A percentile compares a stretch with the other conserved stretches of the same genome.
These are phyloP conservation scores for Mustela lutreola DNA, from an alignment of 2,113 vertebrate species.

Conservation along the genomic window DNA sequence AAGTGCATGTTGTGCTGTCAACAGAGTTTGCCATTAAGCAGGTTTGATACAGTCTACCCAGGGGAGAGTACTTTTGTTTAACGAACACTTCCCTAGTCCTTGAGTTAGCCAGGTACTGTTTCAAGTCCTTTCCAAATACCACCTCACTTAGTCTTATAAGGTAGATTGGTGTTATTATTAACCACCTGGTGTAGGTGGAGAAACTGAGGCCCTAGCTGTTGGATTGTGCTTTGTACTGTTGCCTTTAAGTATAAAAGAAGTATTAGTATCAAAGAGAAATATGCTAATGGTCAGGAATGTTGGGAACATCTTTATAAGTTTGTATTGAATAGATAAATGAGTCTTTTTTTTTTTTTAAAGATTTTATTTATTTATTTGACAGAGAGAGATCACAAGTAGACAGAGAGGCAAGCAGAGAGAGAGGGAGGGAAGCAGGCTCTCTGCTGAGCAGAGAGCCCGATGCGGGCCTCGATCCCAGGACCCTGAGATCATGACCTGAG, in stretches of 20 bases:
- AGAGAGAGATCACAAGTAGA: too few relatives aligned
- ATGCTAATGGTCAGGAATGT: not conserved
- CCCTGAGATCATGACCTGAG: too few relatives aligned
- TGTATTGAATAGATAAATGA: not conserved
- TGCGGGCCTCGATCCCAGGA: too few relatives aligned
- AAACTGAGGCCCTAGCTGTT: not conserved
- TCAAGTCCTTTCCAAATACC: not conserved
- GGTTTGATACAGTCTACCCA: not conserved
- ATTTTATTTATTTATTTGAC: too few relatives aligned
- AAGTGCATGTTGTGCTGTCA: conserved; percentile 23
- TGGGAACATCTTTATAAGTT: not conserved
- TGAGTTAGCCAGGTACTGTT: not conserved
- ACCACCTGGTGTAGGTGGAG: not conserved
- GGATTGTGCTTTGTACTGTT: not conserved
- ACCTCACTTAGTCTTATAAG: not conserved
- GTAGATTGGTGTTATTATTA: not conserved
- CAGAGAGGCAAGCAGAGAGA: too few relatives aligned
- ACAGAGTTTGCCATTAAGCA: not conserved
- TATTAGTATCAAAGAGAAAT: not conserved
- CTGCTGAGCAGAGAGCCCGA: too few relatives aligned
- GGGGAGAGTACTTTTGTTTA: conserved; percentile 33
- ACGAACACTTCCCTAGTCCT: not conserved
- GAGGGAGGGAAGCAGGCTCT: too few relatives aligned
- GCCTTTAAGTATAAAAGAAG: not conserved
- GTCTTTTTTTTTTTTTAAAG: not conserved